Evolutionary conservation across 1,140 invertebrate genomes (phyloP).

Genomic region (Lithobius niger): DNA sequence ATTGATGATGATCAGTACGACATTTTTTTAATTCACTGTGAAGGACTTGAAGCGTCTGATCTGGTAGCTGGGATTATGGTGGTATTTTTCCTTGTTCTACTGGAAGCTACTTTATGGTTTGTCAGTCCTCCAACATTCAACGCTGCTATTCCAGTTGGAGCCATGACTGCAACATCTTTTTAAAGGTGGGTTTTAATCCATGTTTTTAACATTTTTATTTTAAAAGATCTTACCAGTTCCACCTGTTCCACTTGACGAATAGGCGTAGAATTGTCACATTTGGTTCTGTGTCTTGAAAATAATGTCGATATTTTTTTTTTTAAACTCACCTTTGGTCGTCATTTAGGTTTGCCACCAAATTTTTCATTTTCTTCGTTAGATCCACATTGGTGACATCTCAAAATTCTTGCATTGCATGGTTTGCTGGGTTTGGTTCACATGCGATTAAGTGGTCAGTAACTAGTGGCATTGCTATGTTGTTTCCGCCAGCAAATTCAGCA

Average conservation of each 20-base stretch:
- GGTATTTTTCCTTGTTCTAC: slow-evolving; percentile 5
- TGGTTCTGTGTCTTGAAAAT: not conserved
- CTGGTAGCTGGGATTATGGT: not conserved
- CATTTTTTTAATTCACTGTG: slow-evolving; percentile 6
- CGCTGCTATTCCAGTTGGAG: slow-evolving; percentile 14
- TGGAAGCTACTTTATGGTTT: slow-evolving; percentile 13
- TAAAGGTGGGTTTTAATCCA: not conserved
- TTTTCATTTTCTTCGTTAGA: not conserved
- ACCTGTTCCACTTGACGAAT: slow-evolving; percentile 7
- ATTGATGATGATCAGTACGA: slow-evolving; percentile 8
- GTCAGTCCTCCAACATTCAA: slow-evolving; percentile 13
- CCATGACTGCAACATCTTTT: slow-evolving; percentile 8
- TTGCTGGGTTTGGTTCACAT: not conserved
- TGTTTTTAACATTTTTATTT: slow-evolving; percentile 1
- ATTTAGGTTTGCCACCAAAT: not conserved
- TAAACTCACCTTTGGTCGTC: not conserved
- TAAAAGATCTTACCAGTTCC: slow-evolving; percentile 7
- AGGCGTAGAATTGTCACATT: not conserved
- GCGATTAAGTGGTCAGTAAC: not conserved
- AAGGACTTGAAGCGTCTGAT: slow-evolving; percentile 5
- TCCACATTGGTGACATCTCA: not conserved
- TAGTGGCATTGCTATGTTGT: not conserved
- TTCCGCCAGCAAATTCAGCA: no score
- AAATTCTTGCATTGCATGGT: not conserved
- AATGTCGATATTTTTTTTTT: not conserved